phyloP scores from a whole-genome alignment of 2,888 invertebrate genomes.

The Eremobia ochroleuca region DNA sequence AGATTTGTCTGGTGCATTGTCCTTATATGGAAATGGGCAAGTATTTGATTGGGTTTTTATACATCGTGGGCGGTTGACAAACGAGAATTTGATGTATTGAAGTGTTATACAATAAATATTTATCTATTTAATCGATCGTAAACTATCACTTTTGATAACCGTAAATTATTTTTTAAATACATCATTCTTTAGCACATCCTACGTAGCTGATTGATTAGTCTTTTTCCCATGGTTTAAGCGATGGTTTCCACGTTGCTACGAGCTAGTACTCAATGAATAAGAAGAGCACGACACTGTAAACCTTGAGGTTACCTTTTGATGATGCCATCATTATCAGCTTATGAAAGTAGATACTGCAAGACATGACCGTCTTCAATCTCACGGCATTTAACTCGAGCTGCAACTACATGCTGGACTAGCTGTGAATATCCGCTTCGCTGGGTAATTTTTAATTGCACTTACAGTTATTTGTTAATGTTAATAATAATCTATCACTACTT shows the following conservation, averaged over 20 bases:
- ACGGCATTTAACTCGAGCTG: too few species aligned
- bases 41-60: constrained; percentile 44
- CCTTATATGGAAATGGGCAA: constrained; percentile 60
- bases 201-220: background rate
- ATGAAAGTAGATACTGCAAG: too few species aligned
- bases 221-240: background rate
- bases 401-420: too few species aligned
- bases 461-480: too few species aligned
- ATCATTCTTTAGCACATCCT: background rate
- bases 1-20: constrained; percentile 61
- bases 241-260: background rate
- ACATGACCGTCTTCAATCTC: too few species aligned
- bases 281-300: too few species aligned
- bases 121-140: constrained; percentile 14
- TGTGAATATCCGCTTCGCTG: too few species aligned
- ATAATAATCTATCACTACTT: too few species aligned
- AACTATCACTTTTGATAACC: background rate
- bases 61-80: constrained; percentile 45
- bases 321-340: too few species aligned
- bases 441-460: too few species aligned
- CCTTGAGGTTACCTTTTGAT: too few species aligned
- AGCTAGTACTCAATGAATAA: too few species aligned
- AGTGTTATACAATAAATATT: constrained; percentile 41
- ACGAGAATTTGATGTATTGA: constrained; percentile 40
- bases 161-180: background rate